Base-by-base conservation (phyloP, 2,113 vertebrate genomes). In the Chascanopsetta lugubris region DNA sequence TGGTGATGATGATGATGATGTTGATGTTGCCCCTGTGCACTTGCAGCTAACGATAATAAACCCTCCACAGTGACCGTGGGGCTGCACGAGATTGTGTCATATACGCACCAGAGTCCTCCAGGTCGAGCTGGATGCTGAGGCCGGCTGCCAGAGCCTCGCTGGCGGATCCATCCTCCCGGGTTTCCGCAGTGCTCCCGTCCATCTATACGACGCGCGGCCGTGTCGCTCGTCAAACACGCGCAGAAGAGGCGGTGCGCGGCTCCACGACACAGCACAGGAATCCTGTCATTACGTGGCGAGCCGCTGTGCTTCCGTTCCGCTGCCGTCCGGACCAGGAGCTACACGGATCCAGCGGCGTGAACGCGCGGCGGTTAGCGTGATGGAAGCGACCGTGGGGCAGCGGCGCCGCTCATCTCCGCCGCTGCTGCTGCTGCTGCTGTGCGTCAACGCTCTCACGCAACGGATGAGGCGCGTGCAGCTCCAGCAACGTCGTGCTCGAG, bases 21-120 rank as follows among this genome's bases (percentile, higher is more conserved):
- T n/a, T n/a, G n/a, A n/a, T n/a, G n/a, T n/a, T n/a, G n/a, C n/a
- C n/a, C n/a, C 21, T 1, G 18, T 22, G 51, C 18, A 27, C 17
- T 51, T 29, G 55, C 38, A n/a, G n/a, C 6, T 69, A 38, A 32
- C 24, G 42, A 25, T 15, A 42, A 25, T 15, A 7, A 24, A n/a
- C 27, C 18, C 50, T 29, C n/a, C 46, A 2, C 4, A 8, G 17
- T 1, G 32, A 15, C 0, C 4, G n/a, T 4, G n/a, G 17, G 3
- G 6, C 8, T 8, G 9, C 0, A 20, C 25, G 13, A 20, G 22
- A 38, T 9, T 15, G 13, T 21, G 15, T n/a, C 22, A 25, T 18
- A 80, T 85, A 82, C 89, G 4, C 26, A 90, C 89, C 89, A 24
- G 50, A 17, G 63, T 89, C 84, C 21, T 21, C 80, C 36, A 75